These are phyloP conservation scores for Alexandromys oeconomus DNA, from an alignment of 2,797 vertebrate species.

Conservation along the genomic window DNA sequence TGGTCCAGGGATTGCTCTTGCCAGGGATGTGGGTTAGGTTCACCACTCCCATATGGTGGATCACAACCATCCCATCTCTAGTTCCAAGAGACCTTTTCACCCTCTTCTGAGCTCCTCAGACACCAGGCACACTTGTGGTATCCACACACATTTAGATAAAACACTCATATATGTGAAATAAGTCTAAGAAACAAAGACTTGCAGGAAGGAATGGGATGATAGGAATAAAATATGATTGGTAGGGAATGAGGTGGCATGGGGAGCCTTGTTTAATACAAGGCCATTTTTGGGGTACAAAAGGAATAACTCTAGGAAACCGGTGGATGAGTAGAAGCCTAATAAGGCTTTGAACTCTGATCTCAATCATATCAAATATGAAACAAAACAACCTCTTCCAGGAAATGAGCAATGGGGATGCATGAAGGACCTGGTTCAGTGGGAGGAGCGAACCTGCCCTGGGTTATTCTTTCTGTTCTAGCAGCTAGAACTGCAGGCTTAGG, in stretches of 20 bases:
- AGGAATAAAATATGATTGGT: not conserved
- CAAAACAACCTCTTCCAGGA: not conserved
- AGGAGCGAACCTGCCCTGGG: rapidly evolving
- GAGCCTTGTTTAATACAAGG: not conserved
- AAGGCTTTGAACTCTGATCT: not conserved
- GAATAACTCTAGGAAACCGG: not conserved
- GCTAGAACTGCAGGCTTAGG: not conserved
- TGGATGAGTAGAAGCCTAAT: not conserved
- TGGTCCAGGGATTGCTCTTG: not conserved
- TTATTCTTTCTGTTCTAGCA: slow-evolving; percentile 3
- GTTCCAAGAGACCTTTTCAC: not conserved
- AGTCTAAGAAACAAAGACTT: not conserved
- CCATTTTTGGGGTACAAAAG: not conserved
- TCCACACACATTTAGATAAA: not conserved
- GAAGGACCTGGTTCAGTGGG: not conserved
- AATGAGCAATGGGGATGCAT: not conserved
- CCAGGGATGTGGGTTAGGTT: not conserved
- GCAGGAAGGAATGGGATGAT: too few species aligned
- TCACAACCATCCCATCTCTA: not conserved
- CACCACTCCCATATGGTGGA: not conserved
- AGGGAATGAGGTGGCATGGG: not conserved
- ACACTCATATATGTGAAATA: not conserved
- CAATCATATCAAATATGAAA: not conserved
- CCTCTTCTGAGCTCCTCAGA: not conserved
- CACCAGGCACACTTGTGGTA: not conserved